Evolutionary conservation across 2,888 invertebrate species (phyloP), one percentile per base, ranked within the genome.

Genomic region (Cecidostiba fungosa): DNA sequence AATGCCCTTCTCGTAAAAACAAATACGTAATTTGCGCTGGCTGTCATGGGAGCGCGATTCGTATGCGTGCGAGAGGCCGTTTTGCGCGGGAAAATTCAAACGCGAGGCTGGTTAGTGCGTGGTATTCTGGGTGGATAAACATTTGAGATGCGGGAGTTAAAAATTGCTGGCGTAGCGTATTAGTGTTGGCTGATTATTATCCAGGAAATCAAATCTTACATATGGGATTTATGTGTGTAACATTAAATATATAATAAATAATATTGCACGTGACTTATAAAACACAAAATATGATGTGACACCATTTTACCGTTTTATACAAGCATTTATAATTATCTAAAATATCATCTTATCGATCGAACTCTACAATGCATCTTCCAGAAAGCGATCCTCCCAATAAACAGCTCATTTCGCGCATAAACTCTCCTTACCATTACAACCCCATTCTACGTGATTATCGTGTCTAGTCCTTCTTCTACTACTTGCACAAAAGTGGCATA

Each of bases 1-100:
- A 19, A 70, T 26, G 76, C 70, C 70, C 73, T 72, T 32, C 85
- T 82, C 82, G 73, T 85, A 85, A 85, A 85, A 85, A 85, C 81
- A 73, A 77, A 82, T 82, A 73, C 81, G 77, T 77, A 82, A 85
- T 85, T 82, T 73, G 82, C 85, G 47, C 66, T 16, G 26, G 77
- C 72, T 73, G 84, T 59, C 81, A 19, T 26, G 76, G 12, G 47
- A 6, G 32, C 43, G 72, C 36, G 16, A 32, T 19, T 50, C 29
- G 32, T 26, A 12, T 62, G 12, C 26, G 23, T 6, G 59, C n/a
- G 62, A 66, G 3, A 14, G 29, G 26, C 62, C 14, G n/a, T 29
- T 54, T 70, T 77, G 26, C 76, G 78, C 70, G 78, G 77, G 73
- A 66, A 83, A 83, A 83, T 78, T 78, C 83, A 78, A 84, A 29